Base-by-base conservation (phyloP, 2,113 vertebrate genomes). In the Gallinago undulata region DNA sequence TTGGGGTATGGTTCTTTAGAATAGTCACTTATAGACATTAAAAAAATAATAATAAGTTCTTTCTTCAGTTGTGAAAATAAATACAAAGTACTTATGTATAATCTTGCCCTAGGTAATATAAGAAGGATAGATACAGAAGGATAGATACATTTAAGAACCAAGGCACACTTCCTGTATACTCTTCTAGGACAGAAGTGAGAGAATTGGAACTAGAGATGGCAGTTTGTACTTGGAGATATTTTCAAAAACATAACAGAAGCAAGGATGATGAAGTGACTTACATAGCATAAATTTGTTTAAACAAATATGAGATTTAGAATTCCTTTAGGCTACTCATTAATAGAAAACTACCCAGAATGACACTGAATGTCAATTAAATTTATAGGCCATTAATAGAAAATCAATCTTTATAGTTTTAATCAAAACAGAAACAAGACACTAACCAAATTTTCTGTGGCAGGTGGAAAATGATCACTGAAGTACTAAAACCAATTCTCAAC, bases 301-400 rank as follows among this genome's bases (percentile, higher is more conserved):
- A 81, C 24, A 28, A 12, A 81, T 89, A 64, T 8, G 15, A 92
- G 13, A 6, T 35, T 94, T 86, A 84, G 51, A 90, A 87, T 81
- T 84, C 80, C 69, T 87, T 92, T 68, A 63, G 60, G 85, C 12
- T 63, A 72, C 64, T 67, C 76, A 64, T 93, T 90, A 95, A 92
- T n/a, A 88, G 60, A 86, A 85, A 93, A 83, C 22, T 86, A 84
- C 43, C 9, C 35, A 90, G 27, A 88, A 94, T 76, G 74, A 92
- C 62, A 91, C 16, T 76, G 35, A 78, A 73, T 64, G 33, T 62
- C 84, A 93, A 72, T 93, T 95, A 87, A 91, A 93, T 93, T 82
- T 94, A 89, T 84, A 95, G 57, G 15, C 24, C 62, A 69, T 91
- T 89, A 91, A 82, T 79, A 92, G 72, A 88, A 96, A 96, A 86